Conservation (phyloP, 2,797 vertebrate genomes). For the Crypturellus tataupa region DNA sequence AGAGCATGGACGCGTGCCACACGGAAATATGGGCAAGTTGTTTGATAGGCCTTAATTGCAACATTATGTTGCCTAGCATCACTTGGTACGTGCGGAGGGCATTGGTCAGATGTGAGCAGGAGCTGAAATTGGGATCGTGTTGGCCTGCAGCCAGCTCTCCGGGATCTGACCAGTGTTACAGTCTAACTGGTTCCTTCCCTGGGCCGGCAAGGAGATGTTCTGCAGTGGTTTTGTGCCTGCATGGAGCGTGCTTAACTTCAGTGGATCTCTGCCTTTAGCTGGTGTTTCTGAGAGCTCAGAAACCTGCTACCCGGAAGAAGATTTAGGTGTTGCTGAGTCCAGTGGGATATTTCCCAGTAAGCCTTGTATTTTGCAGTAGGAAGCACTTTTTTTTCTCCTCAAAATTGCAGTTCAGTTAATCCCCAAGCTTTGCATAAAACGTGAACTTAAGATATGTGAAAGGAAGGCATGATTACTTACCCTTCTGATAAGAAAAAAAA, state of each 20-base stretch:
- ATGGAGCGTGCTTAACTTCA: neutral
- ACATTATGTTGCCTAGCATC: neutral
- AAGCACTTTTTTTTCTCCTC: neutral
- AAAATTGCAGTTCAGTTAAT: neutral
- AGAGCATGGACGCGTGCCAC: neutral
- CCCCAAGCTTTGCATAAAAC: neutral
- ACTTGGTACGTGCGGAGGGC: neutral
- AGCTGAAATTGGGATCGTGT: neutral
- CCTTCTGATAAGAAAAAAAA: neutral
- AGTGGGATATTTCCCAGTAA: rapidly evolving
- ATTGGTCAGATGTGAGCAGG: neutral
- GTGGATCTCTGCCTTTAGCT: neutral
- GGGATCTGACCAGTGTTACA: neutral
- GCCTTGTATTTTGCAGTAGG: neutral
- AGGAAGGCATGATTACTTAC: neutral
- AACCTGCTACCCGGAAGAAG: neutral
- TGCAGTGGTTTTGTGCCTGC: neutral
- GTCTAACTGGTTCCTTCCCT: neutral
- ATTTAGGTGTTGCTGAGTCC: neutral
- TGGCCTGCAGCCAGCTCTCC: neutral
- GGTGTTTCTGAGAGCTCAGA: neutral
- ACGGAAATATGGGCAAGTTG: neutral
- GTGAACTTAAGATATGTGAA: neutral
- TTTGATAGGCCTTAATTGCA: conserved; percentile 1
- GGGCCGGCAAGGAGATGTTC: neutral